phyloP scores from a whole-genome alignment of 2,888 invertebrate genomes.

The Lepas anatifera region DNA sequence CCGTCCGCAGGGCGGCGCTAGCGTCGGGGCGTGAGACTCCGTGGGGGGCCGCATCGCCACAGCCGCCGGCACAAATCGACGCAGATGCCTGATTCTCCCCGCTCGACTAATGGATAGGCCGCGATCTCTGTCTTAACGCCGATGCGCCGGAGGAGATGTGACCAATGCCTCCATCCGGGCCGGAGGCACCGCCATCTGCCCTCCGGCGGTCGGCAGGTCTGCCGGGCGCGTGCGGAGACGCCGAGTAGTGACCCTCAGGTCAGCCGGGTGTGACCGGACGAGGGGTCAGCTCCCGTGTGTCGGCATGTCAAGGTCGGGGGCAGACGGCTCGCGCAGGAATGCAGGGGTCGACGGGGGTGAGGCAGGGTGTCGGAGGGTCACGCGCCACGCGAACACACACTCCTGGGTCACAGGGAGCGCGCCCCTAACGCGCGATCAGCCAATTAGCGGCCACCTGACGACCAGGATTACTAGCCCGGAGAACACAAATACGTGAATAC shows the following conservation, averaged over 20 bases:
- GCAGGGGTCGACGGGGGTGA: constrained; percentile 1
- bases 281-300: not conserved
- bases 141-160: not conserved
- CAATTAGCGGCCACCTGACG: no score
- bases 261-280: not conserved
- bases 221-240: no score
- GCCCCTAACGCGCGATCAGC: no score
- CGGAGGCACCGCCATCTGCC: no score
- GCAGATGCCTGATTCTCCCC: not conserved
- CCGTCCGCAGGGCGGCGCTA: not conserved
- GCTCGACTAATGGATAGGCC: not conserved
- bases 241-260: not conserved
- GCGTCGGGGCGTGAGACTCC: not conserved
- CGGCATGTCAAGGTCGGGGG: not conserved
- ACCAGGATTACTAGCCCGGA: no score
- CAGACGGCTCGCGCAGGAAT: not conserved
- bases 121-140: not conserved
- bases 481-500: no score
- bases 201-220: no score
- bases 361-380: not conserved
- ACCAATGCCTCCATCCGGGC: no score
- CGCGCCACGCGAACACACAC: not conserved
- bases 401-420: not conserved
- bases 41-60: not conserved
- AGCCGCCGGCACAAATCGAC: not conserved